Evolutionary conservation across 53 echinoderm and acorn worm genomes (phyloP).

Genomic region (Paracentrotus lividus): DNA sequence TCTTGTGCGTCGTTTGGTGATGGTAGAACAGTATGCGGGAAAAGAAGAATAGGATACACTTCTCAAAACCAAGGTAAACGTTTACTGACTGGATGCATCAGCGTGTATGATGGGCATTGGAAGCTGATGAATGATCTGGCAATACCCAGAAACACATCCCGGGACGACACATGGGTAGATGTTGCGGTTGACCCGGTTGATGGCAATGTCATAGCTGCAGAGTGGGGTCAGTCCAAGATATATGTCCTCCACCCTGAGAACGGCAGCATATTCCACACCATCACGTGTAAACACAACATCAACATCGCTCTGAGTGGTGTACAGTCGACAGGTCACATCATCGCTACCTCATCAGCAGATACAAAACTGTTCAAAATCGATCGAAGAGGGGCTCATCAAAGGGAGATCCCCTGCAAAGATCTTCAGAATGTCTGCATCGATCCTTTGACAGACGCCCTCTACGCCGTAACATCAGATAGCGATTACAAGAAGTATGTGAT

Average conservation of each 20-base stretch:
- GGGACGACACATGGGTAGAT: background rate
- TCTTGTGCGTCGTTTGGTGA: background rate
- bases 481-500: conserved; percentile 22
- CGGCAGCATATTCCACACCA: background rate
- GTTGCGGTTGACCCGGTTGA: conserved; percentile 35
- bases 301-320: background rate
- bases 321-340: background rate
- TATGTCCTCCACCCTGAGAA: background rate
- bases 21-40: conserved; percentile 19
- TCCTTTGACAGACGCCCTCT: conserved; percentile 38
- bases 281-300: background rate
- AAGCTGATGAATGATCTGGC: background rate
- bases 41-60: background rate
- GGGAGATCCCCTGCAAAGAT: background rate
- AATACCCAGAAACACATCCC: conserved; percentile 32
- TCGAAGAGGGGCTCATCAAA: background rate
- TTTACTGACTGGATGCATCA: conserved; percentile 20
- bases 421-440: conserved; percentile 17
- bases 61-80: background rate
- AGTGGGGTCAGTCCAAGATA: background rate
- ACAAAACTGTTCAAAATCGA: background rate
- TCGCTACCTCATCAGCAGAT: background rate
- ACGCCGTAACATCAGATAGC: background rate
- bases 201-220: conserved; percentile 7
- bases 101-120: conserved; percentile 20